Conservation (phyloP, 2,888 invertebrate genomes). For the Didymodactylos carnosus region DNA sequence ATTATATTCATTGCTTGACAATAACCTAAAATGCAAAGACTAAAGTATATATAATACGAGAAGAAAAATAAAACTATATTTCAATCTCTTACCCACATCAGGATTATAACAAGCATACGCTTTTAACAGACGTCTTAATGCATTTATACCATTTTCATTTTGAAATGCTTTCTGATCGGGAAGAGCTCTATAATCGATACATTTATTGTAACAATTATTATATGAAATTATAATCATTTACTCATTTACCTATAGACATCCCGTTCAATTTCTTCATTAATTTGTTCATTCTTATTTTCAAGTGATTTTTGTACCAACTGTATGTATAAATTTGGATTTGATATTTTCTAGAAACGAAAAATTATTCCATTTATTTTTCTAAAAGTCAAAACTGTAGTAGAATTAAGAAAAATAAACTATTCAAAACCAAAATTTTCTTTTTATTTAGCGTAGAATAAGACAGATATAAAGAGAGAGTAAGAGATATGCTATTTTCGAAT, state of each 20-base stretch:
- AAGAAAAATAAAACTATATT: background rate
- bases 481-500: no score
- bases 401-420: no score
- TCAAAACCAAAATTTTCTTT: no score
- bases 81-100: constrained; percentile 35
- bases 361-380: no score
- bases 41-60: background rate
- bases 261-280: constrained; percentile 89
- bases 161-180: constrained; percentile 97
- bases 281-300: constrained; percentile 41
- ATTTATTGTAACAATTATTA: no score
- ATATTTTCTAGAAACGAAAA: constrained; percentile 2
- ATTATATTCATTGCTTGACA: constrained; percentile 99
- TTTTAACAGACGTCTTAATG: constrained; percentile 70
- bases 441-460: no score
- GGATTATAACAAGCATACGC: constrained; percentile 90
- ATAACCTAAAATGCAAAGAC: constrained; percentile 44
- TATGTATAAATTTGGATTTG: constrained; percentile 64
- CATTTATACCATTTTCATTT: constrained; percentile 55
- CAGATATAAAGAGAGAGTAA: no score
- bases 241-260: no score
- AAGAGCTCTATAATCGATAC: no score
- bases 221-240: no score
- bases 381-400: no score
- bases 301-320: constrained; percentile 55